Evolutionary conservation across 2,113 vertebrate genomes (phyloP).

Genomic region (Acrocephalus kingi): DNA sequence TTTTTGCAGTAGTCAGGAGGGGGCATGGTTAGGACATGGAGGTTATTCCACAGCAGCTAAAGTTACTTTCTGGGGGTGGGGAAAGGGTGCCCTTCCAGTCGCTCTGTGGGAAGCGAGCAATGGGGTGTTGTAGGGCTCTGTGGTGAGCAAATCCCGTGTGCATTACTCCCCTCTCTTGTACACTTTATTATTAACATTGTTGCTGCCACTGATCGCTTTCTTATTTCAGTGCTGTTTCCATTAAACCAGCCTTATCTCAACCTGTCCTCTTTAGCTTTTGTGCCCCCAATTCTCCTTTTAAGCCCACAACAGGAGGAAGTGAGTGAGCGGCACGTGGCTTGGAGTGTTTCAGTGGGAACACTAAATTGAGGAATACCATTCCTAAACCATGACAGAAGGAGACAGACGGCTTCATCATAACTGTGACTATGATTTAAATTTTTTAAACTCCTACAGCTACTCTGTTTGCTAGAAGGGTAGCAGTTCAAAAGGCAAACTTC

Average conservation of each 20-base stretch:
- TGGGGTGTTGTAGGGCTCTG: background rate
- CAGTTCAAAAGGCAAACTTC: background rate
- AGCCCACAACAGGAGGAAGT: too few relatives aligned
- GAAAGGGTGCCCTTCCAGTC: background rate
- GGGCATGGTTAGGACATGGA: background rate
- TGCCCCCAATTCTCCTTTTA: background rate
- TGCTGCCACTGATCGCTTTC: background rate
- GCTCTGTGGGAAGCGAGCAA: rapidly evolving
- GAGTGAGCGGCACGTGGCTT: rapidly evolving
- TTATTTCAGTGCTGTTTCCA: background rate
- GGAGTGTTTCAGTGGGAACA: background rate
- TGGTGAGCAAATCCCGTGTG: rapidly evolving
- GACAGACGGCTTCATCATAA: background rate
- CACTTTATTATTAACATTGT: background rate
- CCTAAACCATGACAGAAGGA: background rate
- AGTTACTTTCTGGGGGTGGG: background rate
- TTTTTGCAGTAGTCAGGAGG: background rate
- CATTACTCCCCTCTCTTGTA: too few relatives aligned
- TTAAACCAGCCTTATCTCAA: background rate
- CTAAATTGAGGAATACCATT: background rate
- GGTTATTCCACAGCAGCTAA: background rate
- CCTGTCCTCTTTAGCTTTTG: background rate
- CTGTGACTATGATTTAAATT: background rate
- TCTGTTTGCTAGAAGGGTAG: background rate
- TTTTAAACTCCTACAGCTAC: background rate